These are phyloP conservation scores for Trypoxylon attenuatum DNA, from an alignment of 2,888 invertebrate genomes.

Conservation along the genomic window DNA sequence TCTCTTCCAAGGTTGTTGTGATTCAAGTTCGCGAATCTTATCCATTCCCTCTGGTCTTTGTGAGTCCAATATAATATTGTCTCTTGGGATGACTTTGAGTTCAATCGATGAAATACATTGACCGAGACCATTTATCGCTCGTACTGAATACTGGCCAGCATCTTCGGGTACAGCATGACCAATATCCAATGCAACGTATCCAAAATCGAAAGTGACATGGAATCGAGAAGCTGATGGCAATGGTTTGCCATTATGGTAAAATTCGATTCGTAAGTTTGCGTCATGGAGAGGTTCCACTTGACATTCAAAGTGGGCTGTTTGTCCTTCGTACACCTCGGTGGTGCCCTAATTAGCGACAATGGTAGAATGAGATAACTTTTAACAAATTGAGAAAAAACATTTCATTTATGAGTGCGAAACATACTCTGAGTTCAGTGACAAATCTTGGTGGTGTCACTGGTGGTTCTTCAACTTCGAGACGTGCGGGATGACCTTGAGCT, in stretches of 20 bases:
- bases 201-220: constrained; percentile 98
- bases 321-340: constrained; percentile 92
- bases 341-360: constrained; percentile 79
- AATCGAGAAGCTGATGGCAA: constrained; percentile 92
- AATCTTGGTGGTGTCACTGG: constrained; percentile 88
- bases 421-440: constrained; percentile 83
- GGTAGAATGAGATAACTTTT: background rate
- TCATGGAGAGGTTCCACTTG: constrained; percentile 94
- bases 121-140: constrained; percentile 93
- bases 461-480: constrained; percentile 89
- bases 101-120: constrained; percentile 90
- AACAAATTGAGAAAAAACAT: background rate
- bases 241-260: constrained; percentile 94
- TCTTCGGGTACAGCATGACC: constrained; percentile 96
- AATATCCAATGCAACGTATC: constrained; percentile 97
- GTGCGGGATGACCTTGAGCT: constrained; percentile 87
- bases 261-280: constrained; percentile 91
- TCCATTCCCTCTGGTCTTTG: constrained; percentile 96
- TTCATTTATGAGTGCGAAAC: background rate
- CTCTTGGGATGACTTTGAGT: constrained; percentile 87
- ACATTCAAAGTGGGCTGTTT: constrained; percentile 96
- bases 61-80: constrained; percentile 90
- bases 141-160: constrained; percentile 95
- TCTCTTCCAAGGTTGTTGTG: constrained; percentile 85
- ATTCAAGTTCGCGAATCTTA: constrained; percentile 92